These are phyloP conservation scores for Halictus rubicundus DNA, from an alignment of 1,140 invertebrate genomes.

Conservation along the genomic window DNA sequence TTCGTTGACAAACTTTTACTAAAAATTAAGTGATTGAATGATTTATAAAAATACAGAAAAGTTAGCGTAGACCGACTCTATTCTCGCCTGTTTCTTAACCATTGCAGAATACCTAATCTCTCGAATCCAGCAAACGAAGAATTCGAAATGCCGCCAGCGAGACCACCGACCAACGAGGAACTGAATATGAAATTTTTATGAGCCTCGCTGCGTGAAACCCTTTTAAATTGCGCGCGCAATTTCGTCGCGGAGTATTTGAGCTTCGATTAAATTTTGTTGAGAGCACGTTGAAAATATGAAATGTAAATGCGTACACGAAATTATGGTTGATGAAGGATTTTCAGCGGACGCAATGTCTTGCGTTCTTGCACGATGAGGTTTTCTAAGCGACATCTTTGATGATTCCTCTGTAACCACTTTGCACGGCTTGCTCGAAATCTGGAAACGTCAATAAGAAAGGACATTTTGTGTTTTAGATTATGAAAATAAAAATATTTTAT, in stretches of 20 bases:
- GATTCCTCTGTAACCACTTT: not conserved
- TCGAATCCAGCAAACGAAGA: not conserved
- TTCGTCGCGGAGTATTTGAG: not conserved
- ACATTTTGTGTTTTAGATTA: not conserved
- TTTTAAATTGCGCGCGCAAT: not conserved
- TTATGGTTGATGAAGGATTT: not conserved
- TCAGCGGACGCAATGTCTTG: not conserved
- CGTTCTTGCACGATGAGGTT: not conserved
- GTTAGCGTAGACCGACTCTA: too few relatives aligned
- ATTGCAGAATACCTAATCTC: not conserved
- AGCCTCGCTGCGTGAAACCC: not conserved
- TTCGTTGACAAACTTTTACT: too few relatives aligned
- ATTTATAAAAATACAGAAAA: too few relatives aligned
- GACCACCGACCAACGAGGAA: not conserved
- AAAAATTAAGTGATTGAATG: too few relatives aligned
- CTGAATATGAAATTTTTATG: not conserved
- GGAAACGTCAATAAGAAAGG: not conserved
- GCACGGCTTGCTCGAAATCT: not conserved
- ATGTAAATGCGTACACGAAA: not conserved
- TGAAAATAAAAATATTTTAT: too few relatives aligned
- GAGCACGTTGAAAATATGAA: not conserved
- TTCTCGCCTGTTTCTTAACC: too few relatives aligned
- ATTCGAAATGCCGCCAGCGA: not conserved
- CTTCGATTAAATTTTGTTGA: not conserved
- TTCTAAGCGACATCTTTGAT: not conserved